These are phyloP conservation scores for Phodopus roborovskii DNA, from an alignment of 2,113 vertebrate genomes.

Conservation along the genomic window DNA sequence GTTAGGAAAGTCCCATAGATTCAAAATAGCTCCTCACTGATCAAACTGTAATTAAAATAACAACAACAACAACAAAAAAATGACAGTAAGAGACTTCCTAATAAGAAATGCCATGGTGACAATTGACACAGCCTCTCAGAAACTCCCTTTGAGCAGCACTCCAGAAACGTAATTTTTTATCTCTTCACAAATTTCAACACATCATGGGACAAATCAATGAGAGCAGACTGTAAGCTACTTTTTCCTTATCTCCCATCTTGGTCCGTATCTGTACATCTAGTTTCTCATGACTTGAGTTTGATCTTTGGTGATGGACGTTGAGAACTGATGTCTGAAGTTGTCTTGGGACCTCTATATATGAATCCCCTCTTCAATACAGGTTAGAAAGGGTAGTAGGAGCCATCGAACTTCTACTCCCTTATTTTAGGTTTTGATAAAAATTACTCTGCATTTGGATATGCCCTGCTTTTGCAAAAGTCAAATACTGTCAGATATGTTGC, in stretches of 20 bases:
- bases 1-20: slow-evolving; percentile 79
- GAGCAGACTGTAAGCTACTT: slow-evolving; percentile 47
- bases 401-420: background rate
- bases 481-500: background rate
- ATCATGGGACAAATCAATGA: slow-evolving; percentile 12
- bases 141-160: slow-evolving; percentile 46
- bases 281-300: slow-evolving; percentile 14
- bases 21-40: slow-evolving; percentile 79
- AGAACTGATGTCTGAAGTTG: background rate
- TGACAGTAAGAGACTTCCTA: slow-evolving; percentile 75
- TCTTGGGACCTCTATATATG: too few species aligned
- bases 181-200: background rate
- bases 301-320: background rate
- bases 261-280: background rate
- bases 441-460: background rate
- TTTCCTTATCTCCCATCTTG: background rate
- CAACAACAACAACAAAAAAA: slow-evolving; percentile 72
- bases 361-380: background rate
- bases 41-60: slow-evolving; percentile 81
- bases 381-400: background rate
- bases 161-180: slow-evolving; percentile 49
- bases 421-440: slow-evolving; percentile 19
- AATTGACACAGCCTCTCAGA: slow-evolving; percentile 59
- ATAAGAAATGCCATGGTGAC: slow-evolving; percentile 63
- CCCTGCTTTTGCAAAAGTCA: background rate